Percentiles rank a stretch among this genome's conserved stretches.
phyloP scores from a whole-genome alignment of 2,113 vertebrate genomes.

The Marmota monax region DNA sequence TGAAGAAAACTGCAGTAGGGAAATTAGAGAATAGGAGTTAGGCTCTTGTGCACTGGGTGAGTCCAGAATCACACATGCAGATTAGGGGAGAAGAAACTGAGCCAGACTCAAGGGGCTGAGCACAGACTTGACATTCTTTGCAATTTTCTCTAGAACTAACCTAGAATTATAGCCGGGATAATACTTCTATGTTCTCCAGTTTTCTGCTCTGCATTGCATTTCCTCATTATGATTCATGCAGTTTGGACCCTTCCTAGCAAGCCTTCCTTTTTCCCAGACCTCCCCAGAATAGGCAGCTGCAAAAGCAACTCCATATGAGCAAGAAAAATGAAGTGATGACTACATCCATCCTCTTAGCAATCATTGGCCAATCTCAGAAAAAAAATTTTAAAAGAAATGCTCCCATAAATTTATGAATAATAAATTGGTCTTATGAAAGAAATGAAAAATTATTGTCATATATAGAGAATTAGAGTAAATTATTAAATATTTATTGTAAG shows the following conservation, averaged over 20 bases:
- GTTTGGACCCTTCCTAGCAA: not conserved
- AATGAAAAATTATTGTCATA: constrained; percentile 43
- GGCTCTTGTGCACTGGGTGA: not conserved
- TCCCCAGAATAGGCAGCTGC: not conserved
- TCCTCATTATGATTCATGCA: not conserved
- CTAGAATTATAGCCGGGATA: not conserved
- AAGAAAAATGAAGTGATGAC: not conserved
- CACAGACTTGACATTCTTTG: not conserved
- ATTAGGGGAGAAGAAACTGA: not conserved
- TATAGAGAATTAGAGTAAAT: not conserved
- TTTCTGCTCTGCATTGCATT: not conserved
- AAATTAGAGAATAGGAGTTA: not conserved
- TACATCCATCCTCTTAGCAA: not conserved
- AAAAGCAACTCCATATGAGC: not conserved
- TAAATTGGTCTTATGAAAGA: constrained; percentile 44
- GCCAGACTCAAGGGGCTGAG: not conserved
- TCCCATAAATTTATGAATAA: constrained; percentile 1
- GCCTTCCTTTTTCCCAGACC: not conserved
- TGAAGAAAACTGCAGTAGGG: not conserved
- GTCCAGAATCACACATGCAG: not conserved
- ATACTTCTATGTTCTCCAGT: not conserved
- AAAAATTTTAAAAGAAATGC: not conserved
- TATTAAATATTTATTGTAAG: constrained; percentile 38
- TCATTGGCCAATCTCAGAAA: not conserved
- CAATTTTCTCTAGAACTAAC: not conserved